These are phyloP conservation scores for Coelopa pilipes DNA, from an alignment of 2,888 invertebrate genomes.

Conservation along the genomic window DNA sequence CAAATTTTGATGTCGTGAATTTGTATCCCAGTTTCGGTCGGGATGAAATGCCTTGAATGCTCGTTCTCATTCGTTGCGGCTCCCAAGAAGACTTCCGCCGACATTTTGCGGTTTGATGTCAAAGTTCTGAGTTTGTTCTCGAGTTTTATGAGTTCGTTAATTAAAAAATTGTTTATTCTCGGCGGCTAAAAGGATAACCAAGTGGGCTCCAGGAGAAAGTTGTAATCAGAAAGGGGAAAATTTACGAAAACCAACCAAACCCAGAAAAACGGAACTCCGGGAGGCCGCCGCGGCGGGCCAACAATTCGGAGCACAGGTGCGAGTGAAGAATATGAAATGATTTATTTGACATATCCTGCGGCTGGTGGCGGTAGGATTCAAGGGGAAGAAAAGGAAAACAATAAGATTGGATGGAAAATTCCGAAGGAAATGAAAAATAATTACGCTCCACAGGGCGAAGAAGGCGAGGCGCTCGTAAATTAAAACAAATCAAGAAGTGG, in stretches of 20 bases:
- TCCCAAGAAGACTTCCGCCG: not conserved
- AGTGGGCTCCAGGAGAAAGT: not conserved
- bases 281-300: not conserved
- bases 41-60: no score
- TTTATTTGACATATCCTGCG: conserved; percentile 34
- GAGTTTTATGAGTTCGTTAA: conserved; percentile 25
- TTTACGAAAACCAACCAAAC: not conserved
- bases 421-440: conserved; percentile 10
- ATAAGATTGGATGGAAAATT: not conserved
- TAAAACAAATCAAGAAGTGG: not conserved
- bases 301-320: conserved; percentile 13
- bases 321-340: conserved; percentile 25
- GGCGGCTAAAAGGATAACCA: conserved; percentile 17
- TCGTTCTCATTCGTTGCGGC: not conserved
- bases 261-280: not conserved
- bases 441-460: not conserved
- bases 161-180: conserved; percentile 30
- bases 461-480: not conserved
- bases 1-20: no score
- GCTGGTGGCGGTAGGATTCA: not conserved
- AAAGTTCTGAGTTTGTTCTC: conserved; percentile 13
- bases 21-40: no score
- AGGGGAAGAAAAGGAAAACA: no score
- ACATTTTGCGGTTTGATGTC: conserved; percentile 19
- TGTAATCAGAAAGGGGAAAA: not conserved